These are phyloP conservation scores for Nesogale talazaci DNA, from an alignment of 2,113 vertebrate species.

Conservation along the genomic window DNA sequence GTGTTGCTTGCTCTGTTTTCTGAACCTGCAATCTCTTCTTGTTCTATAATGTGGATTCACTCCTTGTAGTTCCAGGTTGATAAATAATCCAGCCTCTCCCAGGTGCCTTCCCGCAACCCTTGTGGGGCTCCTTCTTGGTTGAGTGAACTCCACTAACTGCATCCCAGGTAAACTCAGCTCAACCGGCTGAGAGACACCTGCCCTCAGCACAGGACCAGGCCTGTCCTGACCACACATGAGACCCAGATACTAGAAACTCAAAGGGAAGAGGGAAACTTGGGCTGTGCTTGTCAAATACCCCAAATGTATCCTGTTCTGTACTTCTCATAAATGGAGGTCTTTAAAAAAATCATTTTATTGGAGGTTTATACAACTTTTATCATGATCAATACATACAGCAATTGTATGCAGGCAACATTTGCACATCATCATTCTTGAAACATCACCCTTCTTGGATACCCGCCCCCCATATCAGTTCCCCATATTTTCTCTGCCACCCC, in stretches of 20 bases:
- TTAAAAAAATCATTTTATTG: too few relatives aligned
- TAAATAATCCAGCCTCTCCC: background rate
- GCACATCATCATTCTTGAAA: too few relatives aligned
- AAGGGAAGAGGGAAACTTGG: background rate
- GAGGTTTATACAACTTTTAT: too few relatives aligned
- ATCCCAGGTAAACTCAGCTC: background rate
- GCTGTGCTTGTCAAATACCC: constrained; percentile 8
- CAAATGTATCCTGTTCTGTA: background rate
- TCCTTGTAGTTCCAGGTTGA: background rate
- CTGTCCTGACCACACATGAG: background rate
- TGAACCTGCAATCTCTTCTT: background rate
- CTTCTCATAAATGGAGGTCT: background rate
- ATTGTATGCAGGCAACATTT: too few relatives aligned
- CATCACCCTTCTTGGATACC: too few relatives aligned
- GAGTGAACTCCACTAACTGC: background rate
- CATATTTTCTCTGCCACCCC: too few relatives aligned
- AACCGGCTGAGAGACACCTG: background rate
- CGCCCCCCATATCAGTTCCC: too few relatives aligned
- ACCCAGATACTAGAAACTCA: background rate
- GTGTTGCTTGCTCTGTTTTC: background rate
- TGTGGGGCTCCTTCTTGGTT: background rate
- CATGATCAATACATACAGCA: too few relatives aligned
- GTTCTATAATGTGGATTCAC: background rate
- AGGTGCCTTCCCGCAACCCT: background rate
- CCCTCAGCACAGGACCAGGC: background rate